Evolutionary conservation across 1,140 invertebrate species (phyloP), one percentile per base, ranked within the genome.

Genomic region (Drosophila rufa): DNA sequence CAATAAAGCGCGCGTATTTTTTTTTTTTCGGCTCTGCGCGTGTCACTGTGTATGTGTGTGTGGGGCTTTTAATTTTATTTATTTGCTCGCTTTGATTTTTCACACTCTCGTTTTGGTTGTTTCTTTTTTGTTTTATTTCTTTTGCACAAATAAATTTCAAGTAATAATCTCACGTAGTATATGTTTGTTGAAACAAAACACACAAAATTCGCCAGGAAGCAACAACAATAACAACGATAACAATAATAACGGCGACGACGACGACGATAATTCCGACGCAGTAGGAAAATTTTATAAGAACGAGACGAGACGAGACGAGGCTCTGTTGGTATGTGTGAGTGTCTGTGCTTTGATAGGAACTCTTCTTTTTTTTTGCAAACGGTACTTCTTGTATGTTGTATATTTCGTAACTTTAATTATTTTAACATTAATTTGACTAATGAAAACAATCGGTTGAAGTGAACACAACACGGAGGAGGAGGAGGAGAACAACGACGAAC

Each of bases 1-100:
- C 40, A 48, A 55, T 51, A 76, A 68, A 77, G 85, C 85, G 75
- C 85, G 85, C 84, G 85, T 89, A 90, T 79, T 90, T 89, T 60
- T 33, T 30, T 30, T 33, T 45, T 64, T 69, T 59, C 62, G 36
- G 46, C 57, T 80, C 57, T 62, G 30, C 55, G 40, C 53, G 43
- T 50, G 38, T 58, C 47, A 75, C 9, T 78, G 51, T 40, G 15
- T 58, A n/a, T 43, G 8, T 38, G 11, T 59, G 42, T 68, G 36
- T 47, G 33, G 60, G 43, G 9, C 22, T 47, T 47, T 57, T 46
- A 58, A 58, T 77, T 73, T 55, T 65, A 65, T 79, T 82, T 82
- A 60, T 80, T 77, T 56, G 46, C 42, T 56, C 46, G 36, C 55
- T 57, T 62, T 65, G 59, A 73, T 80, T 86, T 74, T 80, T 70